Conservation (phyloP, 2,797 vertebrate genomes). For the Champsocephalus esox region DNA sequence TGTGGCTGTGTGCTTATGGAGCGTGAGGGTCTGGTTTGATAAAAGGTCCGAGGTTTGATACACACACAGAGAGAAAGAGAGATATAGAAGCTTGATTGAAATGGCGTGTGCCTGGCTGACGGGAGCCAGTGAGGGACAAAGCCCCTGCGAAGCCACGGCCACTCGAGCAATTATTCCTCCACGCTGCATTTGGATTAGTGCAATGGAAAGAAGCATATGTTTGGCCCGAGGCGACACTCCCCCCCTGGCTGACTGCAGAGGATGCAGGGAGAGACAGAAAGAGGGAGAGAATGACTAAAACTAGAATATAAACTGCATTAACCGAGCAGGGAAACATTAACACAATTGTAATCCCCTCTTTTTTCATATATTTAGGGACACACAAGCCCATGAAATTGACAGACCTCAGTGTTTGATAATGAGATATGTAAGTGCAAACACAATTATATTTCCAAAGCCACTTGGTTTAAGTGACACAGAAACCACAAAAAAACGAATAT, state of each 20-base stretch:
- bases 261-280: slow-evolving; percentile 87
- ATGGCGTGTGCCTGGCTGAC: slow-evolving; percentile 99
- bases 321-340: slow-evolving; percentile 80
- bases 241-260: slow-evolving; percentile 98
- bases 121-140: slow-evolving; percentile 99
- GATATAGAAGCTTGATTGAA: slow-evolving; percentile 90
- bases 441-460: background rate
- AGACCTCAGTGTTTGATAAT: slow-evolving; percentile 41
- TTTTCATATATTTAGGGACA: slow-evolving; percentile 55
- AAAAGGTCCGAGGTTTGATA: slow-evolving; percentile 90
- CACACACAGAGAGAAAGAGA: slow-evolving; percentile 61
- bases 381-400: slow-evolving; percentile 43
- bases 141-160: slow-evolving; percentile 95
- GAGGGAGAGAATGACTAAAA: slow-evolving; percentile 68
- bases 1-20: slow-evolving; percentile 72
- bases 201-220: slow-evolving; percentile 99
- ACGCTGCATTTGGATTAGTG: slow-evolving; percentile 99
- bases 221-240: slow-evolving; percentile 98
- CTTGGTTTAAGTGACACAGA: too few relatives aligned
- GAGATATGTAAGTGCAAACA: slow-evolving; percentile 18
- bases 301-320: slow-evolving; percentile 92
- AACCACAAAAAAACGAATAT: background rate
- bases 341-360: slow-evolving; percentile 70
- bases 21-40: slow-evolving; percentile 87
- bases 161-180: slow-evolving; percentile 99